Percentiles rank a stretch among this genome's conserved stretches.
Evolutionary conservation across 2,113 vertebrate genomes (phyloP).

Genomic region (Neotragus pygmaeus): DNA sequence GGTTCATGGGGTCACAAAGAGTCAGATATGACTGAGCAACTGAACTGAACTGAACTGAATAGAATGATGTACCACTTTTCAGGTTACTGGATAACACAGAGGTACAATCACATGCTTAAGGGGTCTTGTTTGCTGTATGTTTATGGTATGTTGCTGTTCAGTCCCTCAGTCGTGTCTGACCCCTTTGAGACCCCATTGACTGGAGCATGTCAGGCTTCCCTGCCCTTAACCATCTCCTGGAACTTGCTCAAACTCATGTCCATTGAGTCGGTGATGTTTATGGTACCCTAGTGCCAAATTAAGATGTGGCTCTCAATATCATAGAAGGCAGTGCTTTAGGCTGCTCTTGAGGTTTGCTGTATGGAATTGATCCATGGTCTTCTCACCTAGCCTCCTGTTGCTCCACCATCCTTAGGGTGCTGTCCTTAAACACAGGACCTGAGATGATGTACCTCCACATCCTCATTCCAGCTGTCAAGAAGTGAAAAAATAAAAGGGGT

Average conservation of each 20-base stretch:
- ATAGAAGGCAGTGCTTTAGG: neutral
- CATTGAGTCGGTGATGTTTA: neutral
- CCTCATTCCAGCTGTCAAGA: neutral
- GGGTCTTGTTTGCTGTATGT: neutral
- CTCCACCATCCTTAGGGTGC: neutral
- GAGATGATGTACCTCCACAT: neutral
- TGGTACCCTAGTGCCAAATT: neutral
- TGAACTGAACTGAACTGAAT: neutral
- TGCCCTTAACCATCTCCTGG: neutral
- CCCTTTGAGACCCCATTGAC: neutral
- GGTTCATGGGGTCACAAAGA: neutral
- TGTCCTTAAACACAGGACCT: neutral
- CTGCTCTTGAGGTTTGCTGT: neutral
- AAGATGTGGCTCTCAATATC: neutral
- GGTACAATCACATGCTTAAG: neutral
- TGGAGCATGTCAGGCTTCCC: neutral
- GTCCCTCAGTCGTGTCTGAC: neutral
- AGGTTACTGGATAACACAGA: neutral
- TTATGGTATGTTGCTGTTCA: neutral
- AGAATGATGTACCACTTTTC: neutral
- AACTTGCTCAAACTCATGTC: neutral
- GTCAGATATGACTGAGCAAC: fast-evolving
- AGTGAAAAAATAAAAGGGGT: neutral
- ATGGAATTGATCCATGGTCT: neutral
- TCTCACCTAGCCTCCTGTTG: neutral